A percentile compares a stretch with the other conserved stretches of the same genome.
Evolutionary conservation across 2,797 vertebrate genomes (phyloP).

Genomic region (Sebastes iracundus): DNA sequence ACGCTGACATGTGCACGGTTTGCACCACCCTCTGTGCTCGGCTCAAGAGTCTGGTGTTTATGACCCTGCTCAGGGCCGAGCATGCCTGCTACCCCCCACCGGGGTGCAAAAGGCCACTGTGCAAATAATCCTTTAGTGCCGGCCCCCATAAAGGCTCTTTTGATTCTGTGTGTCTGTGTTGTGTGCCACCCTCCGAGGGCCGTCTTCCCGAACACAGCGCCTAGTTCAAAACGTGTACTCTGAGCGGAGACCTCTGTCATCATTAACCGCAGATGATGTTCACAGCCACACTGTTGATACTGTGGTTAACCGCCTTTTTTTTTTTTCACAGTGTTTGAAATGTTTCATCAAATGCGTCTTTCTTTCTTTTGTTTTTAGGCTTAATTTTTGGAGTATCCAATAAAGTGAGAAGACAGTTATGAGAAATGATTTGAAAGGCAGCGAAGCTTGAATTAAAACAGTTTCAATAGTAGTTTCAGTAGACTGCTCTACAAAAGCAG

Average conservation of each 20-base stretch:
- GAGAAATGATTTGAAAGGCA: neutral
- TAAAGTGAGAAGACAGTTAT: neutral
- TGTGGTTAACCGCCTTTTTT: neutral
- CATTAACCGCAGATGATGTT: conserved; percentile 16
- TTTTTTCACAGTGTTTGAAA: neutral
- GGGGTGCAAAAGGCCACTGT: conserved; percentile 67
- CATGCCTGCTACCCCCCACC: conserved; percentile 32
- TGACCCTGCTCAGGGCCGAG: conserved; percentile 33
- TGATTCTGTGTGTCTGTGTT: conserved; percentile 32
- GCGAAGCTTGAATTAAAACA: neutral
- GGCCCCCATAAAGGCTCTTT: conserved; percentile 57
- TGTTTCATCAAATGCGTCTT: neutral
- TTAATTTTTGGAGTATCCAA: neutral
- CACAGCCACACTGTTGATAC: conserved; percentile 1
- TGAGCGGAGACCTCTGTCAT: conserved; percentile 6
- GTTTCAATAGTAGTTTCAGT: neutral
- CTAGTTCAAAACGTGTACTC: conserved; percentile 25
- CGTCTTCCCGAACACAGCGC: conserved; percentile 19
- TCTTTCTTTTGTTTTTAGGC: neutral
- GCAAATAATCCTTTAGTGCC: conserved; percentile 61
- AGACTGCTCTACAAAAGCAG: neutral
- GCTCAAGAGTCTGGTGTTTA: conserved; percentile 55
- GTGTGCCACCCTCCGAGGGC: conserved; percentile 36
- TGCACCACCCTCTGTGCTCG: conserved; percentile 36
- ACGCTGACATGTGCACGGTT: conserved; percentile 4